Evolutionary conservation across 2,888 invertebrate genomes (phyloP).

Genomic region (Drosophila testacea): DNA sequence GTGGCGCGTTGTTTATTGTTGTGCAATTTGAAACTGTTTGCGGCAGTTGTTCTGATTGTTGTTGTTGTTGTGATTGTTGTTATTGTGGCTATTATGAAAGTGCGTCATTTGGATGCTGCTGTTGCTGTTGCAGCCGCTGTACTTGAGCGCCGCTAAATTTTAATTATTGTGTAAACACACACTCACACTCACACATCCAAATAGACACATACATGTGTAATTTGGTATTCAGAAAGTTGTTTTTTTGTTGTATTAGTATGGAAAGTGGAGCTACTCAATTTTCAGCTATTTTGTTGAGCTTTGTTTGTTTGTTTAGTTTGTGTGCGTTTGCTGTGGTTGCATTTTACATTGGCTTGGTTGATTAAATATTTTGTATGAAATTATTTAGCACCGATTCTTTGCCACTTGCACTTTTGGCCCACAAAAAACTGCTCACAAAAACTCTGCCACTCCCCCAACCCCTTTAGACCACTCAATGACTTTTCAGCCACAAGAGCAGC

Average conservation of each 20-base stretch:
- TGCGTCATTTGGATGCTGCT: constrained; percentile 57
- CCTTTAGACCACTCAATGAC: neutral
- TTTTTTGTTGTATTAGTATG: constrained; percentile 5
- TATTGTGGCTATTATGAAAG: constrained; percentile 43
- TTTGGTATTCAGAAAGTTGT: constrained; percentile 50
- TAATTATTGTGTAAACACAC: constrained; percentile 63
- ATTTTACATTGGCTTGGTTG: constrained; percentile 29
- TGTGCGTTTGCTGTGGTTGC: constrained; percentile 26
- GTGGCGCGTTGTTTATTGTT: constrained; percentile 29
- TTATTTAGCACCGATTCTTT: constrained; percentile 45
- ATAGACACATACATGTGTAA: constrained; percentile 26
- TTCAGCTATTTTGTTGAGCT: constrained; percentile 25
- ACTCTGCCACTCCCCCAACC: neutral
- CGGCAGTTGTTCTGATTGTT: constrained; percentile 17
- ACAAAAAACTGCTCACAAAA: constrained; percentile 8
- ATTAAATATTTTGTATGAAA: constrained; percentile 53
- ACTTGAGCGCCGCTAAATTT: constrained; percentile 68
- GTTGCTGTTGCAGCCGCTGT: constrained; percentile 6
- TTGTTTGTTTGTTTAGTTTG: constrained; percentile 5
- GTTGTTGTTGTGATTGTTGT: constrained; percentile 18
- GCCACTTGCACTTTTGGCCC: constrained; percentile 57
- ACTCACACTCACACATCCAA: constrained; percentile 11
- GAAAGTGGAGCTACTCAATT: constrained; percentile 18
- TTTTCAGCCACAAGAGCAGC: constrained; percentile 26
- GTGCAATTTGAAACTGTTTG: constrained; percentile 53